Percentiles rank a stretch among this genome's conserved stretches.
phyloP scores from a whole-genome alignment of 2,797 vertebrate species.

The Malurus splendens region DNA sequence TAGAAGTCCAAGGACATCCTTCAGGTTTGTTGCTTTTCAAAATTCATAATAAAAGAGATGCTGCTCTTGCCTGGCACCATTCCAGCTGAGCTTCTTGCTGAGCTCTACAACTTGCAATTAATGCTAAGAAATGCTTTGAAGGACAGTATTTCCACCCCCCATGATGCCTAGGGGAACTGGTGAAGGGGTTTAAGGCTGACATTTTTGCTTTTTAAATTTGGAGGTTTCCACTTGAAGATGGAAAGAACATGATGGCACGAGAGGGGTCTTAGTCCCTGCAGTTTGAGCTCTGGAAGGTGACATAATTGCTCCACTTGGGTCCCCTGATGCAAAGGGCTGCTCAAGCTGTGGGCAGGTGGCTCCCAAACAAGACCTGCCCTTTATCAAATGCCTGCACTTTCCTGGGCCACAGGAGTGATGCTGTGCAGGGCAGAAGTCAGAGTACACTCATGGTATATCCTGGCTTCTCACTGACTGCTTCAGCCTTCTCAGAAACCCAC shows the following conservation, averaged over 20 bases:
- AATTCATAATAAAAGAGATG: neutral
- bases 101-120: conserved; percentile 11
- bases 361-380: neutral
- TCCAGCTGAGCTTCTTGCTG: conserved; percentile 10
- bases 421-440: neutral
- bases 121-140: neutral
- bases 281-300: accelerated
- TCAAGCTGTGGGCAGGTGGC: neutral
- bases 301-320: neutral
- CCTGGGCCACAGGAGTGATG: neutral
- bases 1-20: conserved; percentile 8
- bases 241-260: neutral
- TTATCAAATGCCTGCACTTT: neutral
- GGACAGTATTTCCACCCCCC: neutral
- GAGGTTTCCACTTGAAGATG: neutral
- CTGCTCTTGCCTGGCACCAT: neutral
- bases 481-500: neutral
- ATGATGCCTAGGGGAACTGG: neutral
- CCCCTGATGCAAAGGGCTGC: neutral
- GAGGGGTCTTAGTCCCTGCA: neutral
- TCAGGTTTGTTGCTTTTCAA: neutral
- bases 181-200: neutral
- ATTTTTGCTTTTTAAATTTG: neutral
- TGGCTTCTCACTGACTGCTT: neutral
- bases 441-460: neutral